Conservation (phyloP, 1,140 invertebrate species). For the Grapholita molesta region DNA sequence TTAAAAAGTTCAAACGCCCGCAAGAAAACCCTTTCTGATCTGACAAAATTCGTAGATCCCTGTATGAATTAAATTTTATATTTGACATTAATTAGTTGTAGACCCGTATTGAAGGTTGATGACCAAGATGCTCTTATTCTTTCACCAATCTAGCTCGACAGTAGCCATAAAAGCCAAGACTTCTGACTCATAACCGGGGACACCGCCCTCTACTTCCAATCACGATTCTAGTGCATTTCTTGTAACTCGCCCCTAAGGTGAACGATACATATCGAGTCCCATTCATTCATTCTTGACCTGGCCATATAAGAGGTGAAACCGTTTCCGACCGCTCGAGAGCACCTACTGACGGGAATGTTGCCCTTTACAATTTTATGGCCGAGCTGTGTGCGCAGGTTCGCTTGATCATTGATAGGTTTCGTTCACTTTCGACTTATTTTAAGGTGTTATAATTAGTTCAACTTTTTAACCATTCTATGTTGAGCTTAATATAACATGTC, state of each 20-base stretch:
- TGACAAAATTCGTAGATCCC: not conserved
- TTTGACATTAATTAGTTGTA: not conserved
- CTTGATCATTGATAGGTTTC: not conserved
- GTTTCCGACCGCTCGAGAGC: not conserved
- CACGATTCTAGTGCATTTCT: not conserved
- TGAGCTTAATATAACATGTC: not conserved
- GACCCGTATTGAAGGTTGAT: not conserved
- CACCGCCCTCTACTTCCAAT: not conserved
- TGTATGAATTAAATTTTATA: not conserved
- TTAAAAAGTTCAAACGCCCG: not conserved
- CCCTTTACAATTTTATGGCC: not conserved
- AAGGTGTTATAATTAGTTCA: not conserved
- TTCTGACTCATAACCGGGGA: not conserved
- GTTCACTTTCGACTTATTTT: not conserved
- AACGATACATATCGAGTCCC: not conserved
- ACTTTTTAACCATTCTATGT: not conserved
- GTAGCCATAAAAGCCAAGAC: not conserved
- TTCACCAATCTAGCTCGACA: not conserved
- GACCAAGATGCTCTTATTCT: not conserved
- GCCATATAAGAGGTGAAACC: conserved; percentile 13
- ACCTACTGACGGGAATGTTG: conserved; percentile 1
- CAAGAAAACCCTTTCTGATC: not conserved
- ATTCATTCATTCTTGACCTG: conserved; percentile 11
- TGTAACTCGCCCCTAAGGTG: not conserved
- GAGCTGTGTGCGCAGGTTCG: not conserved